These are phyloP conservation scores for Napeogenes inachia DNA, from an alignment of 2,888 invertebrate genomes.

Conservation along the genomic window DNA sequence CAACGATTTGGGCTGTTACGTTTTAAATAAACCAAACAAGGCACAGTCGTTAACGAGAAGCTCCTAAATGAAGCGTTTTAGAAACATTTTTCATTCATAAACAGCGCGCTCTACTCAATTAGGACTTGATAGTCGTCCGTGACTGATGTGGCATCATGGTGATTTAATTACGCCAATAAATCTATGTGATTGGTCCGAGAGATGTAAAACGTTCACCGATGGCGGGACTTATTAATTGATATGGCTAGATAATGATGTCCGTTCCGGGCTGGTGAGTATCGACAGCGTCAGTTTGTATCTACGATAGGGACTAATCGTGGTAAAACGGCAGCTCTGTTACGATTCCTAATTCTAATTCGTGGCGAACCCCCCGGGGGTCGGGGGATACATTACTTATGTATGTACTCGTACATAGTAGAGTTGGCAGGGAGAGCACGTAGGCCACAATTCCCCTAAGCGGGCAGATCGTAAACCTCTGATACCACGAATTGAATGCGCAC, in stretches of 20 bases:
- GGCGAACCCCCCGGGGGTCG: constrained; percentile 45
- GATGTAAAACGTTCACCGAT: constrained; percentile 11
- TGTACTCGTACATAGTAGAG: constrained; percentile 46
- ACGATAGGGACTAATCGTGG: constrained; percentile 24
- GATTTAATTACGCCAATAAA: constrained; percentile 13
- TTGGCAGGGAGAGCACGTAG: constrained; percentile 59
- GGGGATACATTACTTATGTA: constrained; percentile 64
- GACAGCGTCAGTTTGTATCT: constrained; percentile 15
- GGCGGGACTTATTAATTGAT: constrained; percentile 13
- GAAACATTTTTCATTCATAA: constrained; percentile 17
- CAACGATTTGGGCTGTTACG: constrained; percentile 68
- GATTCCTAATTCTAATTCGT: constrained; percentile 70
- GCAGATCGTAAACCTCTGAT: constrained; percentile 73
- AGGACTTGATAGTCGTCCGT: constrained; percentile 9
- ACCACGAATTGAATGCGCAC: constrained; percentile 71
- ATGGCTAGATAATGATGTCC: constrained; percentile 8
- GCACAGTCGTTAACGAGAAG: constrained; percentile 61
- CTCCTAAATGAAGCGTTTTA: constrained; percentile 34
- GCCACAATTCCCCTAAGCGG: constrained; percentile 72
- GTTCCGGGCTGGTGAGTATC: constrained; percentile 3
- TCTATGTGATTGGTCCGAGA: constrained; percentile 7
- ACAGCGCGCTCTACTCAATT: constrained; percentile 14
- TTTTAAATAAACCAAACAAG: constrained; percentile 71
- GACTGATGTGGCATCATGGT: constrained; percentile 9
- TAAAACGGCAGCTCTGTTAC: constrained; percentile 45